Conservation (phyloP, 2,888 invertebrate genomes). For the Epinotia bilunana region DNA sequence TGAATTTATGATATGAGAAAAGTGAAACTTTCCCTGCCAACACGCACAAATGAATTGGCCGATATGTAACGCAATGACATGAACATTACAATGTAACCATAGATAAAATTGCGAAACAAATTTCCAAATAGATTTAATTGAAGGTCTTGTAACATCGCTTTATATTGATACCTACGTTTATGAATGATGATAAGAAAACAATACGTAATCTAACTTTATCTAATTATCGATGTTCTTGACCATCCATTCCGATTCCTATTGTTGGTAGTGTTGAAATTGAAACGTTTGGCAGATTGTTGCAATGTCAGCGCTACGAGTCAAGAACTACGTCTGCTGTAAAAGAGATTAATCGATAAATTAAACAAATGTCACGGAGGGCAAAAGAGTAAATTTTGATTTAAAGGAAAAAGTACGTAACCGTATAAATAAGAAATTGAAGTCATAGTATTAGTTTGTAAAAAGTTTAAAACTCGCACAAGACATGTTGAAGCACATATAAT, state of each 20-base stretch:
- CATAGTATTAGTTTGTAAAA: neutral
- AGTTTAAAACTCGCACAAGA: neutral
- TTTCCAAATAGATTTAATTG: constrained; percentile 14
- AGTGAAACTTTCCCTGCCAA: constrained; percentile 4
- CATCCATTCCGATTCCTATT: constrained; percentile 31
- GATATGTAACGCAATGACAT: constrained; percentile 2
- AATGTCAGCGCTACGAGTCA: constrained; percentile 15
- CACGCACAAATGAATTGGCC: neutral
- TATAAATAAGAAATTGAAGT: neutral
- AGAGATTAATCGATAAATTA: neutral
- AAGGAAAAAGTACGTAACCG: neutral
- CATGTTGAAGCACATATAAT: neutral
- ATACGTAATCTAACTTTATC: constrained; percentile 30
- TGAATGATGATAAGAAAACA: constrained; percentile 23
- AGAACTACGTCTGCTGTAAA: neutral
- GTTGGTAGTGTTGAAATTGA: constrained; percentile 31
- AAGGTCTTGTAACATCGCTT: constrained; percentile 24
- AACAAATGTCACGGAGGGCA: neutral
- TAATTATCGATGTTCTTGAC: constrained; percentile 28
- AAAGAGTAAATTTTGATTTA: neutral
- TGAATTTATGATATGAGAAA: constrained; percentile 5
- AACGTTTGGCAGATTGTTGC: constrained; percentile 25
- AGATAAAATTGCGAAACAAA: constrained; percentile 3
- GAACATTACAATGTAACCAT: constrained; percentile 11
- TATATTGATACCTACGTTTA: constrained; percentile 15